Conservation (phyloP, 2,797 vertebrate genomes). For the Cuniculus paca region DNA sequence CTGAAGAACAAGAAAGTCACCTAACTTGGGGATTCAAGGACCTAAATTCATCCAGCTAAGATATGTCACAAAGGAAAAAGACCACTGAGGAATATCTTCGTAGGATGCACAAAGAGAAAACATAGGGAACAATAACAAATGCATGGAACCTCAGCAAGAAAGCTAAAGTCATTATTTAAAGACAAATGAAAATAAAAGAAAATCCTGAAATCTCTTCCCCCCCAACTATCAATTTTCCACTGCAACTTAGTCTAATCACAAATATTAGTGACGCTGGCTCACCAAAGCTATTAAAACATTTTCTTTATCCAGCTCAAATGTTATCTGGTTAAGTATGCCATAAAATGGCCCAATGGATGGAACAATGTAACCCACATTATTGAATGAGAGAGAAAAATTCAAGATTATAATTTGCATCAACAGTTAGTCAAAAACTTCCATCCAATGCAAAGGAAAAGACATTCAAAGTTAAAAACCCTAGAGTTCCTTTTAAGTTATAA, state of each 20-base stretch:
- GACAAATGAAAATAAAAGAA: slow-evolving; percentile 35
- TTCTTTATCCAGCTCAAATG: slow-evolving; percentile 29
- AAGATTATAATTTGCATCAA: neutral
- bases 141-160: slow-evolving; percentile 22
- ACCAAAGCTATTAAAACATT: slow-evolving; percentile 36
- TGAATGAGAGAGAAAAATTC: slow-evolving; percentile 8
- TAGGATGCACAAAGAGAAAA: slow-evolving; percentile 57
- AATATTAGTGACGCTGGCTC: slow-evolving; percentile 48
- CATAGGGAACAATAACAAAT: slow-evolving; percentile 55
- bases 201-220: slow-evolving; percentile 50
- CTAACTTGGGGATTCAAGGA: slow-evolving; percentile 64
- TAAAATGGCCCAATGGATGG: neutral
- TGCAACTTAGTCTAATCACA: slow-evolving; percentile 68
- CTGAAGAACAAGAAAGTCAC: slow-evolving; percentile 65
- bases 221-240: slow-evolving; percentile 64
- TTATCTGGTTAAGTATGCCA: neutral
- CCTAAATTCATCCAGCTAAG: slow-evolving; percentile 29
- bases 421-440: neutral
- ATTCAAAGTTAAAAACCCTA: slow-evolving; percentile 27
- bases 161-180: slow-evolving; percentile 63
- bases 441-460: slow-evolving; percentile 12
- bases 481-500: neutral
- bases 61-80: slow-evolving; percentile 65
- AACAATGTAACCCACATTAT: neutral
- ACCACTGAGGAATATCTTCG: slow-evolving; percentile 40